Percentiles rank a stretch among this genome's conserved stretches.
Conservation (phyloP, 2,888 invertebrate species). For the Carabus problematicus region DNA sequence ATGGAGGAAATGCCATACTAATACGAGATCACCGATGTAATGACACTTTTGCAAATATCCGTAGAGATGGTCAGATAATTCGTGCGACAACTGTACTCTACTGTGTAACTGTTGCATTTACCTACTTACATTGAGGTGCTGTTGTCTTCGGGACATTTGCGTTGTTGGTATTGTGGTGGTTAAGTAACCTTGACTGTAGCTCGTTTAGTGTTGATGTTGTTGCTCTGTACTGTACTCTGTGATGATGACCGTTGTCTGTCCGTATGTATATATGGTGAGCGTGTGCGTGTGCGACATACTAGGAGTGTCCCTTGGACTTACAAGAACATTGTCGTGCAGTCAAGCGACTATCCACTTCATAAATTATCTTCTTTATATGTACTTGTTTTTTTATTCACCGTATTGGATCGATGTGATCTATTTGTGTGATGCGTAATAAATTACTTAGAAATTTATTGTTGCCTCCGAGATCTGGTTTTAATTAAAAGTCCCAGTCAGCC, state of each 20-base stretch:
- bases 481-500: constrained; percentile 45
- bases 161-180: constrained; percentile 17
- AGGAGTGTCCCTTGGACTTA: constrained; percentile 35
- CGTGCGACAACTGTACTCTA: too few species aligned
- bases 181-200: constrained; percentile 9
- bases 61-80: too few species aligned
- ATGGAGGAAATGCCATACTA: too few species aligned
- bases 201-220: constrained; percentile 5
- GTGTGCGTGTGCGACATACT: constrained; percentile 19
- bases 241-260: too few species aligned
- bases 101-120: too few species aligned
- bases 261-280: neutral
- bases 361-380: constrained; percentile 37
- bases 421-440: constrained; percentile 51
- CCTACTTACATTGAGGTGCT: neutral
- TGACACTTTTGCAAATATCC: too few species aligned
- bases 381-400: constrained; percentile 8
- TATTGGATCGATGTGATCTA: constrained; percentile 50
- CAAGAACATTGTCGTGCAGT: constrained; percentile 38
- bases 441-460: constrained; percentile 50
- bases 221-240: constrained; percentile 4
- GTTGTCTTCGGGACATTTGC: constrained; percentile 2
- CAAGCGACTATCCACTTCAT: constrained; percentile 33
- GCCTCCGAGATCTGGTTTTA: constrained; percentile 46
- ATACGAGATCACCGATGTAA: too few species aligned